phyloP scores from a whole-genome alignment of 2,113 vertebrate genomes.

The Tragelaphus strepsiceros region DNA sequence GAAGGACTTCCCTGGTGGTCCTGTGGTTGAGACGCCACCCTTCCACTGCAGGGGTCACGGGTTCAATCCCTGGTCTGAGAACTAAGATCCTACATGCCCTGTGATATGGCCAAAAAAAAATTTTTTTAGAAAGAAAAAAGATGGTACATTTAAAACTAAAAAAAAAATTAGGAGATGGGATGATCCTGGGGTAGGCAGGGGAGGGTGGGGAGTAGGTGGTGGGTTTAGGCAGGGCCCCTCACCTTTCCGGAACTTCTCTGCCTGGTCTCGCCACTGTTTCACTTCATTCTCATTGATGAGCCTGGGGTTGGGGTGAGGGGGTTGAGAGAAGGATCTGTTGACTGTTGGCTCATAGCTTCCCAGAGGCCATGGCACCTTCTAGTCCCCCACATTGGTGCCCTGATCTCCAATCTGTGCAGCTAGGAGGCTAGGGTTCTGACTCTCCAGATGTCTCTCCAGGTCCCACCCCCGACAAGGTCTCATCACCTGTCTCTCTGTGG shows the following conservation, averaged over 20 bases:
- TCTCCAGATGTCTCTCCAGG: neutral
- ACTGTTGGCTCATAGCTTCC: neutral
- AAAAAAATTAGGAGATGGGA: neutral
- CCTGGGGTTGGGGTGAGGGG: conserved; percentile 77
- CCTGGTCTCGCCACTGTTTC: conserved; percentile 96
- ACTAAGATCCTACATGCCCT: neutral
- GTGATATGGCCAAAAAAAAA: accelerated
- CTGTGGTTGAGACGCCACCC: neutral
- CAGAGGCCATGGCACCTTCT: neutral
- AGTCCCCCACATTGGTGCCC: accelerated
- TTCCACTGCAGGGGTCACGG: neutral
- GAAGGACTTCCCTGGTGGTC: neutral
- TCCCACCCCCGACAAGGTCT: neutral
- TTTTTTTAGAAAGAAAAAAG: neutral
- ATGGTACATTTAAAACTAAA: neutral
- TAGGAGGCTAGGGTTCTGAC: neutral
- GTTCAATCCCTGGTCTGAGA: neutral
- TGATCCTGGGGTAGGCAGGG: neutral
- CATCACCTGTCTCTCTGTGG: neutral
- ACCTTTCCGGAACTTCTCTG: conserved; percentile 98
- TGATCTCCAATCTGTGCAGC: neutral
- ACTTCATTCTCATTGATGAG: conserved; percentile 98
- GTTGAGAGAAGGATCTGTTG: neutral
- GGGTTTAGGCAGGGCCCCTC: neutral
- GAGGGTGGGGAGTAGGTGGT: accelerated